A percentile compares a stretch with the other conserved stretches of the same genome.
phyloP scores from a whole-genome alignment of 92 coral and sea anemone genomes.

The Actinernus sp. region DNA sequence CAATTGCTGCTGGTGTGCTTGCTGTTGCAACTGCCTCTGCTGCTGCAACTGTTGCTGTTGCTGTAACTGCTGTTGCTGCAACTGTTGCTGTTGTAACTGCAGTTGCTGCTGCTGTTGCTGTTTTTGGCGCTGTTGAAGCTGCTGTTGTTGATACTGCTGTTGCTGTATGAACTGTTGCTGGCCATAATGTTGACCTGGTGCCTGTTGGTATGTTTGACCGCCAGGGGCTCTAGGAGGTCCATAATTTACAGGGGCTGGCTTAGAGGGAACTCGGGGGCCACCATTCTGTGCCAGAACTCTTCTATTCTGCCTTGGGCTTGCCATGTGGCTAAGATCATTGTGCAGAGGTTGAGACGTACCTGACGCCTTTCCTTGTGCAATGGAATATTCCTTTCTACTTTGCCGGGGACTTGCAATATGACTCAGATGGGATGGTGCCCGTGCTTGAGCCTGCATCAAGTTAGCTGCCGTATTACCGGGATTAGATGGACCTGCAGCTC shows the following conservation, averaged over 20 bases:
- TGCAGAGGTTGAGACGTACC: slow-evolving; percentile 37
- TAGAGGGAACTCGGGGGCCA: background rate
- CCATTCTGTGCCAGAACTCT: slow-evolving; percentile 8
- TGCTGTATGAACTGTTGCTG: slow-evolving; percentile 73
- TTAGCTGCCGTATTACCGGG: slow-evolving; percentile 41
- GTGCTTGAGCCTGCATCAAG: slow-evolving; percentile 25
- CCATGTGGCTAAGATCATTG: slow-evolving; percentile 73
- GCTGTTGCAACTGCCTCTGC: slow-evolving; percentile 52
- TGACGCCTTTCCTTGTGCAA: slow-evolving; percentile 54
- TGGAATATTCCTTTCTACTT: slow-evolving; percentile 75
- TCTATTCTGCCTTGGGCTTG: slow-evolving; percentile 80
- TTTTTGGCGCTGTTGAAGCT: slow-evolving; percentile 46
- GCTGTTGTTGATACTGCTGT: slow-evolving; percentile 60
- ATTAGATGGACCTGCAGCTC: slow-evolving; percentile 79
- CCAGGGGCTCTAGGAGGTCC: slow-evolving; percentile 8
- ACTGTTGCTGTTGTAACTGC: slow-evolving; percentile 19
- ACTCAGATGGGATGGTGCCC: slow-evolving; percentile 49
- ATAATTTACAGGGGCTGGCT: slow-evolving; percentile 8
- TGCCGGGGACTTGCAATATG: slow-evolving; percentile 92
- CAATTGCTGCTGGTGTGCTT: slow-evolving; percentile 28
- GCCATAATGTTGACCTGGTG: slow-evolving; percentile 34
- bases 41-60: slow-evolving; percentile 43
- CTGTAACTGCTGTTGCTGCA: slow-evolving; percentile 24
- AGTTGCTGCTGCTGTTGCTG: slow-evolving; percentile 54
- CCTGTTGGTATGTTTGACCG: slow-evolving; percentile 23